Conservation (phyloP, 1,140 invertebrate genomes). For the Diprion similis region DNA sequence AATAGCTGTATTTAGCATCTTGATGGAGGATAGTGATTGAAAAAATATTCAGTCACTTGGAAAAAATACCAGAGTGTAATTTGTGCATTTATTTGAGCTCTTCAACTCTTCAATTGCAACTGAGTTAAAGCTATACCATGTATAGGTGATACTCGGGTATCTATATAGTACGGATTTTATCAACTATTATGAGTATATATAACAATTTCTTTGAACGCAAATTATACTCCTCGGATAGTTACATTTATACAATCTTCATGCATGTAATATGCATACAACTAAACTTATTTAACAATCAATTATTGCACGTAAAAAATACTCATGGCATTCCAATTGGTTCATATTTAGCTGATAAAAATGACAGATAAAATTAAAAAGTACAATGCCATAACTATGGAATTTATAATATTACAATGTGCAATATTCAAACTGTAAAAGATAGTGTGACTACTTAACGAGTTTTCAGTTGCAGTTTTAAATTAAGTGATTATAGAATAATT, state of each 20-base stretch:
- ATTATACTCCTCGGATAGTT: background rate
- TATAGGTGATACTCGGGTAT: too few species aligned
- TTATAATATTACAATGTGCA: too few species aligned
- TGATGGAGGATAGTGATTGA: too few species aligned
- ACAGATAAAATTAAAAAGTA: background rate
- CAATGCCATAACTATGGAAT: background rate
- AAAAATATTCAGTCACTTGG: too few species aligned
- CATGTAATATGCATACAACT: background rate
- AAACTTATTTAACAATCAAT: background rate
- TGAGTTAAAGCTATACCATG: too few species aligned
- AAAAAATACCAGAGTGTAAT: too few species aligned
- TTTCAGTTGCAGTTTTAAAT: background rate
- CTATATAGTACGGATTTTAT: background rate
- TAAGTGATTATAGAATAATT: background rate
- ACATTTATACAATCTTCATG: background rate
- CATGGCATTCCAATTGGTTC: background rate
- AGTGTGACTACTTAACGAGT: too few species aligned
- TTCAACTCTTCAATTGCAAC: too few species aligned
- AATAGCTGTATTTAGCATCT: too few species aligned
- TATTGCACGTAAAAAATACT: slow-evolving; percentile 5
- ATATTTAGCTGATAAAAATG: background rate
- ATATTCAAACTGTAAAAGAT: too few species aligned
- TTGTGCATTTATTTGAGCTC: too few species aligned
- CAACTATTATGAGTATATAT: background rate
- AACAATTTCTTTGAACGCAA: background rate